Base-by-base conservation (phyloP, 2,113 vertebrate species). In the Pyxicephalus adspersus region DNA sequence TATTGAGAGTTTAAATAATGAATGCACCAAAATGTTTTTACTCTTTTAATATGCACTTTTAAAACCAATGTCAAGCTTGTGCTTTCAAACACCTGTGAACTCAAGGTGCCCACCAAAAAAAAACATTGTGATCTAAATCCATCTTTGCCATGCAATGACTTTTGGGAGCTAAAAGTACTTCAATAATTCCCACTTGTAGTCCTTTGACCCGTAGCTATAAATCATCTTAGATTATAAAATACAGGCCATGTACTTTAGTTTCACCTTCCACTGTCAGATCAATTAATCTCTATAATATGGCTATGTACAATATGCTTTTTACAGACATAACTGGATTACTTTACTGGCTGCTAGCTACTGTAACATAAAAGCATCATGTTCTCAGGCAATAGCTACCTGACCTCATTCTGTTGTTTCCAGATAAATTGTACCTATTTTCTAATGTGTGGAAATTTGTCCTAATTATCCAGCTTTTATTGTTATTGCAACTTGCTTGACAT, bases 141-240 rank as follows among this genome's bases (percentile, higher is more conserved):
- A 52, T 77, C 61, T 55, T 55, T 77, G 50, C 45, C 26, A 16
- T 66, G 22, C 61, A 54, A 77, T 66, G 76, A 55, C 76, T 77
- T 77, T 77, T 77, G 76, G 76, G 76, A 65, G 66, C 23, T 65
- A 65, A 77, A 77, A 77, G 63, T 65, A 64, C 51, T 77, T 77
- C 76, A 77, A 34, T 77, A 54, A 77, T 77, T 31, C 28, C 38
- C 76, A 65, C 76, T 65, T 77, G 76, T 77, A 77, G 50, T 66
- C 65, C 63, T 54, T 16, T 77, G 64, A 66, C 76, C 60, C 63
- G 34, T 22, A 31, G 25, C 63, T 55, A 66, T 77, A 77, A 77
- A 77, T 77, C 76, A 77, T 55, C 20, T 19, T 22, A 77, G 76
- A 51, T 77, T 77, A 77, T 66, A 77, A 54, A 77, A 66, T 77